These are phyloP conservation scores for Telmatochromis sp. DNA, from an alignment of 2,113 vertebrate genomes.

Conservation along the genomic window DNA sequence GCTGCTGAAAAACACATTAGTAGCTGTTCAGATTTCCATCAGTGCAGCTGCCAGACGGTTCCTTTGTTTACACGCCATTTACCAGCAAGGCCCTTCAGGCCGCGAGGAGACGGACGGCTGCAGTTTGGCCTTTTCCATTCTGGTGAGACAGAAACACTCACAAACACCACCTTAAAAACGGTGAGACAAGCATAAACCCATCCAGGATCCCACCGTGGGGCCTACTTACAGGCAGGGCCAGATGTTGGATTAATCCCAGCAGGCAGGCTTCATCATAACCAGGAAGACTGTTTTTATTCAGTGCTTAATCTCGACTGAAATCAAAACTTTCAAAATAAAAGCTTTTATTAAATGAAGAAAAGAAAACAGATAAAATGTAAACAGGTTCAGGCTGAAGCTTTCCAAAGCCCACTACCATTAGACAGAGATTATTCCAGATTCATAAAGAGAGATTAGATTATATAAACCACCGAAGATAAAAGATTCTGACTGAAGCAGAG, in stretches of 20 bases:
- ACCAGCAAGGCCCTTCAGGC: conserved; percentile 20
- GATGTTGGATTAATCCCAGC: neutral
- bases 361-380: neutral
- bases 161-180: neutral
- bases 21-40: conserved; percentile 57
- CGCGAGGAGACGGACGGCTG: neutral
- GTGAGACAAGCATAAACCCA: neutral
- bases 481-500: neutral
- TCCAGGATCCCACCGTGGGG: neutral
- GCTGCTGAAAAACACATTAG: conserved; percentile 43
- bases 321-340: neutral
- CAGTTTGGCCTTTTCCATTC: neutral
- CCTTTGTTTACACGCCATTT: conserved; percentile 51
- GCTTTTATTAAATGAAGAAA: neutral
- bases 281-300: neutral
- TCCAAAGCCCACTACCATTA: neutral
- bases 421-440: neutral
- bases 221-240: neutral
- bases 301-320: neutral
- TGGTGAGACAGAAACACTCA: neutral
- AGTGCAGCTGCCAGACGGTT: conserved; percentile 26
- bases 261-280: neutral
- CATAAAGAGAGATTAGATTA: neutral
- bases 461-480: neutral
- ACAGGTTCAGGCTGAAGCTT: neutral